phyloP scores from a whole-genome alignment of 1,140 invertebrate species.

The Schlechtendalia chinensis region DNA sequence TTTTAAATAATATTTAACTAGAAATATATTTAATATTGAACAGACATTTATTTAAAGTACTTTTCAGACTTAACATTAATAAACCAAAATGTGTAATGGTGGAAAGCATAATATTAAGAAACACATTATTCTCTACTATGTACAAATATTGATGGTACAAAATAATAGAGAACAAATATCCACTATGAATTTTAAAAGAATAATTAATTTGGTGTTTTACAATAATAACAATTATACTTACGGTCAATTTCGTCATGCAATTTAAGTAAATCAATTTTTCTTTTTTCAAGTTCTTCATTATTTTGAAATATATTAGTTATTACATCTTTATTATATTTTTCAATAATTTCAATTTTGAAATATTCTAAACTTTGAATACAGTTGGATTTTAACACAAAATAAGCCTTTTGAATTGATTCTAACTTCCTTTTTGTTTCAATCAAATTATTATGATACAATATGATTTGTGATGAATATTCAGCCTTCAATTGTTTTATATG shows the following conservation, averaged over 20 bases:
- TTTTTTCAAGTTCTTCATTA: constrained; percentile 36
- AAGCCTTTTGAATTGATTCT: constrained; percentile 4
- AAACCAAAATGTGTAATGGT: no score
- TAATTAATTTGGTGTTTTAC: no score
- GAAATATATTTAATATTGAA: no score
- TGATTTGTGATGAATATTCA: constrained; percentile 16
- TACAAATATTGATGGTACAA: no score
- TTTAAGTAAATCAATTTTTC: constrained; percentile 2
- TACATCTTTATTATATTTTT: constrained; percentile 25
- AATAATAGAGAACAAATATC: no score
- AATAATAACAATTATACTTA: not conserved
- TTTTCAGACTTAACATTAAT: no score
- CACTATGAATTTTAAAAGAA: no score
- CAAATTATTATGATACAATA: constrained; percentile 13
- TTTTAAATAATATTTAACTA: no score
- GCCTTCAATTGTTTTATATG: not conserved
- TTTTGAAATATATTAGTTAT: not conserved
- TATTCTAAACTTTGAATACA: constrained; percentile 1
- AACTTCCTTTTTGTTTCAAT: not conserved
- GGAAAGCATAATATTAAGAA: no score
- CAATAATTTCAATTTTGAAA: constrained; percentile 28
- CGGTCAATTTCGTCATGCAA: constrained; percentile 35
- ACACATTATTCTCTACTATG: no score
- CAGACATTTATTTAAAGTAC: no score
- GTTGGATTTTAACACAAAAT: constrained; percentile 8